Evolutionary conservation across 2,797 vertebrate genomes (phyloP).

Genomic region (Coregonus sp.): DNA sequence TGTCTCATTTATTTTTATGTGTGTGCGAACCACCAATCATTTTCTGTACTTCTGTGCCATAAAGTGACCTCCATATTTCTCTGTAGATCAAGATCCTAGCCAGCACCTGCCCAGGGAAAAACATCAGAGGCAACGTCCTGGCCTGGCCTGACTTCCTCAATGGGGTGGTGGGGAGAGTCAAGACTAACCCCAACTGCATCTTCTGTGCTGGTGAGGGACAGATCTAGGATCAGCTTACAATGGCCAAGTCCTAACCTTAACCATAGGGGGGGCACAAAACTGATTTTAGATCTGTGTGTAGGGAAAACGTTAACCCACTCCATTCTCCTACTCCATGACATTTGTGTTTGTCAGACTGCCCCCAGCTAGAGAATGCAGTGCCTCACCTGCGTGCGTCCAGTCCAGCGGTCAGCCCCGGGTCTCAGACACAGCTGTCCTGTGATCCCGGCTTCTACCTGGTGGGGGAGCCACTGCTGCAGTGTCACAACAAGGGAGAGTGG

Average conservation of each 20-base stretch:
- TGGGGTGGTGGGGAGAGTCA: constrained; percentile 89
- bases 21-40: too few relatives aligned
- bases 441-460: constrained; percentile 94
- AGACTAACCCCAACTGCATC: constrained; percentile 86
- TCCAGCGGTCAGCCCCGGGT: constrained; percentile 82
- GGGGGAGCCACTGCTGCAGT: constrained; percentile 88
- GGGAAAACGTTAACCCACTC: neutral
- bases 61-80: constrained; percentile 11
- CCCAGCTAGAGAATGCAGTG: constrained; percentile 80
- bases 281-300: neutral
- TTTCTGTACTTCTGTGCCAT: constrained; percentile 9
- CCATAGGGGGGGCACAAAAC: neutral
- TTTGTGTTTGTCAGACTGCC: constrained; percentile 81
- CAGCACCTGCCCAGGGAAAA: constrained; percentile 85
- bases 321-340: neutral
- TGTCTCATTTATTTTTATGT: too few relatives aligned
- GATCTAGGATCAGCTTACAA: neutral
- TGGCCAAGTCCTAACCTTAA: neutral
- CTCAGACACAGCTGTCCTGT: constrained; percentile 89
- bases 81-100: constrained; percentile 89
- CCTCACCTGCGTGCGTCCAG: constrained; percentile 83
- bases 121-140: constrained; percentile 86
- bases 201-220: constrained; percentile 88
- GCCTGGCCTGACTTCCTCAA: constrained; percentile 96
- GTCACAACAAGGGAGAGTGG: constrained; percentile 94